Conservation (phyloP, 1,140 invertebrate genomes). For the Heliconius eleuchia region DNA sequence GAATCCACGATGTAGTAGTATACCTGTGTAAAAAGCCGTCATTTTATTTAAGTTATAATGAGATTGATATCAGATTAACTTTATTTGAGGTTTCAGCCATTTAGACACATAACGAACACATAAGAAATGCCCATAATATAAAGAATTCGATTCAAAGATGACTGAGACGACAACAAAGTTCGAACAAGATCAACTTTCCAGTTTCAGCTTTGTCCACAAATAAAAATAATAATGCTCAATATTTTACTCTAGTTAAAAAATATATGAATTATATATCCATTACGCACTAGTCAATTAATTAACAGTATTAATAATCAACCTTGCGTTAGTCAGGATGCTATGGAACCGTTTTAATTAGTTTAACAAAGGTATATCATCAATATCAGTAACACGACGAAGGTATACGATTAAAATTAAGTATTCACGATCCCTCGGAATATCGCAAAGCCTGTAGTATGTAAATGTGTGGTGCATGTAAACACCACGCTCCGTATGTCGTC, state of each 20-base stretch:
- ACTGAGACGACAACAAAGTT: background rate
- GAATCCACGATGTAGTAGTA: constrained; percentile 92
- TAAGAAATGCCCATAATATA: background rate
- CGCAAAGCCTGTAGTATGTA: constrained; percentile 41
- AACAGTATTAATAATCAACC: background rate
- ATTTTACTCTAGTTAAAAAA: background rate
- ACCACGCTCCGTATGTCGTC: constrained; percentile 15
- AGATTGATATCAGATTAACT: background rate
- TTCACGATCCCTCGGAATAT: constrained; percentile 43
- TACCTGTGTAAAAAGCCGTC: constrained; percentile 50
- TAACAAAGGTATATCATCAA: constrained; percentile 23
- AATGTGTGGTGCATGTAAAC: constrained; percentile 38
- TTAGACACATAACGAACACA: background rate
- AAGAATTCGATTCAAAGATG: too few relatives aligned
- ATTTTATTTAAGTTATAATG: background rate
- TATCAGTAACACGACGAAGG: constrained; percentile 21
- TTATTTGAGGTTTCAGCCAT: background rate
- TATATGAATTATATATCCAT: background rate
- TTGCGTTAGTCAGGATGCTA: background rate
- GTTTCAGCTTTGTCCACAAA: background rate
- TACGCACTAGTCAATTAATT: background rate
- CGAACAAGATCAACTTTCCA: background rate
- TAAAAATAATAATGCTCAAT: background rate
- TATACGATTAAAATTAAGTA: constrained; percentile 48
- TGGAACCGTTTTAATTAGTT: constrained; percentile 15